Percentiles rank a stretch among this genome's conserved stretches.
These are phyloP conservation scores for Lophotriccus pileatus DNA, from an alignment of 2,797 vertebrate species.

Conservation along the genomic window DNA sequence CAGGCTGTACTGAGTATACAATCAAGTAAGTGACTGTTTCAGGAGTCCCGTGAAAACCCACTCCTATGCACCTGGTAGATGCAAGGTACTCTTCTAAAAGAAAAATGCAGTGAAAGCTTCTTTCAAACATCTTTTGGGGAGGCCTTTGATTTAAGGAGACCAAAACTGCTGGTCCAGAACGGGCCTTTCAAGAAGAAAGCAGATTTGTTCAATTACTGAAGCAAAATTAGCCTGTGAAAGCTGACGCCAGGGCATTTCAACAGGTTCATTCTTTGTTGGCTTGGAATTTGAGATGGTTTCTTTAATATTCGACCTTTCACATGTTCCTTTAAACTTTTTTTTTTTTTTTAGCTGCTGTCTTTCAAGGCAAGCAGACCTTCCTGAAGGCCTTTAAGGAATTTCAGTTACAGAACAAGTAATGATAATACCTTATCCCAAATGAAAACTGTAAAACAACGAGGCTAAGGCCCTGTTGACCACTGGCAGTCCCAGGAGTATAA, in stretches of 20 bases:
- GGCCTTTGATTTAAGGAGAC: neutral
- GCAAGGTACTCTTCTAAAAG: neutral
- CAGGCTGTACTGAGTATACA: neutral
- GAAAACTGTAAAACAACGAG: neutral
- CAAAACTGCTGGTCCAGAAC: neutral
- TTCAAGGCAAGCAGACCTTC: neutral
- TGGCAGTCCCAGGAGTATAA: neutral
- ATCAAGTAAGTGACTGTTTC: neutral
- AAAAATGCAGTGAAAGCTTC: neutral
- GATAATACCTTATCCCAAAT: neutral
- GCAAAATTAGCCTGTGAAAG: neutral
- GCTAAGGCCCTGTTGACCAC: neutral
- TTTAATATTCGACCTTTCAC: neutral
- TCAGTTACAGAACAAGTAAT: neutral
- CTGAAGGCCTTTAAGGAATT: neutral
- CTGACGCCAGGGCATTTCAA: conserved; percentile 58
- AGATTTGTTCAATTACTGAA: neutral
- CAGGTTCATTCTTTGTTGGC: conserved; percentile 32
- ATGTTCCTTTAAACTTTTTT: neutral
- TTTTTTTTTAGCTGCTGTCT: neutral
- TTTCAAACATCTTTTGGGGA: neutral
- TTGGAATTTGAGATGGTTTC: neutral
- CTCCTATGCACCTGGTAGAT: neutral
- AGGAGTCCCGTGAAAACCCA: neutral
- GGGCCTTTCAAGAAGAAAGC: neutral